These are phyloP conservation scores for Drosophila teissieri DNA, from an alignment of 1,140 invertebrate genomes.

Conservation along the genomic window DNA sequence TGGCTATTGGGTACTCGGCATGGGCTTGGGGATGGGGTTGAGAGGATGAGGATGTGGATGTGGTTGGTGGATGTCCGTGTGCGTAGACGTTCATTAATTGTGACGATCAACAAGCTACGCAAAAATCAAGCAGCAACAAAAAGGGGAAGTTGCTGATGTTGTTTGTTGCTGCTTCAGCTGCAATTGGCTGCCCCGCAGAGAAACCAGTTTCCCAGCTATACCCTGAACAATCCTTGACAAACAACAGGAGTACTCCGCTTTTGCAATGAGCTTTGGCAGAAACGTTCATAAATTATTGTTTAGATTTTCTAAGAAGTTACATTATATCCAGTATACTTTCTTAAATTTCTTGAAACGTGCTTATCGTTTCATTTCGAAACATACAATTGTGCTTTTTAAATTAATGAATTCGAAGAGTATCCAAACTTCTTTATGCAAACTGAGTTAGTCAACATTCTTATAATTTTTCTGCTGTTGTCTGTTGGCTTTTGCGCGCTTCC, in stretches of 20 bases:
- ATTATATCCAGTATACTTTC: not conserved
- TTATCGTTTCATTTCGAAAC: too few relatives aligned
- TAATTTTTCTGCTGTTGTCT: constrained; percentile 52
- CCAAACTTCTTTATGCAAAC: not conserved
- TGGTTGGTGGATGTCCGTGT: constrained; percentile 78
- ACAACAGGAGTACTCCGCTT: not conserved
- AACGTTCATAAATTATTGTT: not conserved
- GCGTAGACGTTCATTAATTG: constrained; percentile 82
- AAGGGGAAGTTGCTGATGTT: constrained; percentile 43
- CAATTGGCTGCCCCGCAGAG: constrained; percentile 55
- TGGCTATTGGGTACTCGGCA: constrained; percentile 15
- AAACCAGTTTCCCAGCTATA: constrained; percentile 60
- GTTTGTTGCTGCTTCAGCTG: constrained; percentile 50
- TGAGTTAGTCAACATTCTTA: constrained; percentile 22
- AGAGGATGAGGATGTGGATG: constrained; percentile 57
- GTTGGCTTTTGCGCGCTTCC: constrained; percentile 69
- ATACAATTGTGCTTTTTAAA: too few relatives aligned
- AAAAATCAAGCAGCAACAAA: constrained; percentile 63
- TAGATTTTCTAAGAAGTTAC: not conserved
- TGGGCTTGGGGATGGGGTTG: constrained; percentile 29
- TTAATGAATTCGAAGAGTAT: not conserved
- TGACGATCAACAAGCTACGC: constrained; percentile 82
- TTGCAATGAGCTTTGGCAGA: not conserved
- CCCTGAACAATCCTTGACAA: constrained; percentile 7
- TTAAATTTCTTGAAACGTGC: too few relatives aligned